Evolutionary conservation across 2,797 vertebrate genomes (phyloP), one percentile per base, ranked within the genome.

Genomic region (Peromyscus eremicus): DNA sequence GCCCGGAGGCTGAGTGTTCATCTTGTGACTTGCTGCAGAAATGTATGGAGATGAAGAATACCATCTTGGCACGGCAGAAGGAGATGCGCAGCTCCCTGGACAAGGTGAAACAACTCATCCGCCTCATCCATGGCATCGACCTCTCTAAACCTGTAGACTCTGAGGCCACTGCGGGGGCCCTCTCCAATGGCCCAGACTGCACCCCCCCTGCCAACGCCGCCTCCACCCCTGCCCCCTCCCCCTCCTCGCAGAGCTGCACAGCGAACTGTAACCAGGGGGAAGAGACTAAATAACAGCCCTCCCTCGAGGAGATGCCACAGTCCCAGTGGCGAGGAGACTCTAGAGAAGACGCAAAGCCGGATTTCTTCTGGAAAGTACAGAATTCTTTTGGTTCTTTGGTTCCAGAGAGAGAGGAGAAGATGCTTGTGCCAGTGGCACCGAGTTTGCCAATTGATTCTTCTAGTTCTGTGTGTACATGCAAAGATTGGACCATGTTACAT

Each of bases 31-130:
- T 94, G 94, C 98, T 98, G 94, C 97, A 99, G 99, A 99, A 99
- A 99, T 99, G 99, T 98, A 99, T 99, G 99, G 99, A 99, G 98
- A 99, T 99, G 99, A 99, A 99, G 99, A 99, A 99, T 96, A 99
- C 98, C 98, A 99, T 99, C 98, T 99, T 99, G 98, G 99, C 99
- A 92, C 99, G 99, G 97, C 99, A 99, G 98, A 99, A 99, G 98
- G 99, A 99, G 98, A 99, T 99, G 99, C 99, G 99, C 98, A 98
- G 99, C 91, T 99, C 99, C 92, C 98, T 99, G 98, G 99, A 99
- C 97, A 99, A 99, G 98, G 99, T 99, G 94, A 99, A 99, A 98
- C 99, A 99, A 98, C 99, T 99, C 98, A 99, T 99, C 94, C 99
- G 99, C 98, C 99, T 99, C 99, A 99, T 99, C 98, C 99, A 99